Evolutionary conservation across 2,113 vertebrate genomes (phyloP).

Genomic region (Plestiodon gilberti): DNA sequence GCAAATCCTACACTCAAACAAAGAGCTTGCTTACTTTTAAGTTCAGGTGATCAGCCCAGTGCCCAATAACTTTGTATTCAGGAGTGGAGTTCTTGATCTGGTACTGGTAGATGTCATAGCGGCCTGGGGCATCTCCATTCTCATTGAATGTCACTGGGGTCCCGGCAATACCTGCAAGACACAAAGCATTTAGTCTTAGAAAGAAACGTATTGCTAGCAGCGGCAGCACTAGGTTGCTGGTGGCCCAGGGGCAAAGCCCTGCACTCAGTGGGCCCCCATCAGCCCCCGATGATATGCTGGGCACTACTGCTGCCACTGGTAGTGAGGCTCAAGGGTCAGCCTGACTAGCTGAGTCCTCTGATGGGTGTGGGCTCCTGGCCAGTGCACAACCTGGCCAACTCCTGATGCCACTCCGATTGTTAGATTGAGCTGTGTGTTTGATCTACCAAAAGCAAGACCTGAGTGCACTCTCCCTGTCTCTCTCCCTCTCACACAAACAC

Average conservation of each 20-base stretch:
- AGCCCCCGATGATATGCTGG: no score
- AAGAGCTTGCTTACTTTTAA: conserved; percentile 81
- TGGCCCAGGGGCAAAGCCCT: no score
- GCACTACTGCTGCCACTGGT: no score
- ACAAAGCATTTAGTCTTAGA: conserved; percentile 8
- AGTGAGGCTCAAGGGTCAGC: no score
- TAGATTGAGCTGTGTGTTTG: neutral
- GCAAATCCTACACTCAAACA: neutral
- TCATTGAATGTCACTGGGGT: conserved; percentile 93
- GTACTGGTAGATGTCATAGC: conserved; percentile 97
- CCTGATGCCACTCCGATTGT: no score
- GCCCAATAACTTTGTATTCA: conserved; percentile 92
- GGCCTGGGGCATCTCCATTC: conserved; percentile 92
- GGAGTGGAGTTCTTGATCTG: conserved; percentile 86
- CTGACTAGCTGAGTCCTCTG: no score
- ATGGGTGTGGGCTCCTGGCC: no score
- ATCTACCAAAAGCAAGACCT: neutral
- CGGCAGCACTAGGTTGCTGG: no score
- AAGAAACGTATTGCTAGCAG: neutral
- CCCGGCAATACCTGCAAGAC: conserved; percentile 86
- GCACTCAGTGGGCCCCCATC: no score
- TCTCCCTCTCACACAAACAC: neutral
- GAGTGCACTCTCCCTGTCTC: neutral
- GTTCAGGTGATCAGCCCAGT: conserved; percentile 91
- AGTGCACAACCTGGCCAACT: no score